Conservation (phyloP, 2,888 invertebrate species). For the Dysmachus trigonus region DNA sequence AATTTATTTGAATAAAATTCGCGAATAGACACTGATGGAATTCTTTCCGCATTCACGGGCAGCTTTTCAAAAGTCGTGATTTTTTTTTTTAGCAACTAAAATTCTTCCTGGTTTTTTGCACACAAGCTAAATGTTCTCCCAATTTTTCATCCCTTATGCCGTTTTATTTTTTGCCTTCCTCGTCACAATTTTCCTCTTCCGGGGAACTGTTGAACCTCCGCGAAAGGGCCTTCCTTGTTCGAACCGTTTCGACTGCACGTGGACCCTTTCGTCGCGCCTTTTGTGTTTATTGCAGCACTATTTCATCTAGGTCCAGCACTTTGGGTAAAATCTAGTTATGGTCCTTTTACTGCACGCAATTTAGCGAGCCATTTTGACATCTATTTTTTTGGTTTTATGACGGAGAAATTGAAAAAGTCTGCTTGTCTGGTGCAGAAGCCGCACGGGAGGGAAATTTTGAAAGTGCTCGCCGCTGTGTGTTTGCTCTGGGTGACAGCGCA, state of each 20-base stretch:
- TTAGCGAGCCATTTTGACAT: background rate
- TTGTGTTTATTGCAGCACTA: slow-evolving; percentile 14
- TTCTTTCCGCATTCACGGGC: background rate
- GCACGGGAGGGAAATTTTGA: background rate
- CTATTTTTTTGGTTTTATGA: background rate
- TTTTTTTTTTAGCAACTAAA: background rate
- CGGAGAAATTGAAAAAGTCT: background rate
- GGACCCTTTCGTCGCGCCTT: slow-evolving; percentile 3
- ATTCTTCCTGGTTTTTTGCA: background rate
- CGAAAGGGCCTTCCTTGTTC: background rate
- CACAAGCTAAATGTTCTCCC: background rate
- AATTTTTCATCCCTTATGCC: background rate
- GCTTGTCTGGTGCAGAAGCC: slow-evolving; percentile 21
- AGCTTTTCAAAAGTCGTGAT: background rate
- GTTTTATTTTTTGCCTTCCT: background rate
- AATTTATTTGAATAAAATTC: background rate
- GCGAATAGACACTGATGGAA: background rate
- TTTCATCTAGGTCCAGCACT: background rate
- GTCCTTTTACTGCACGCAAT: slow-evolving; percentile 7
- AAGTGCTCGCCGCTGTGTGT: background rate
- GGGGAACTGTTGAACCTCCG: background rate
- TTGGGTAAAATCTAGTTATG: slow-evolving; percentile 11
- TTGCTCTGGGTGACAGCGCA: background rate
- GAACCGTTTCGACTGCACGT: background rate
- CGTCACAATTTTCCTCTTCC: background rate